These are phyloP conservation scores for Smithornis capensis DNA, from an alignment of 2,113 vertebrate species.

Conservation along the genomic window DNA sequence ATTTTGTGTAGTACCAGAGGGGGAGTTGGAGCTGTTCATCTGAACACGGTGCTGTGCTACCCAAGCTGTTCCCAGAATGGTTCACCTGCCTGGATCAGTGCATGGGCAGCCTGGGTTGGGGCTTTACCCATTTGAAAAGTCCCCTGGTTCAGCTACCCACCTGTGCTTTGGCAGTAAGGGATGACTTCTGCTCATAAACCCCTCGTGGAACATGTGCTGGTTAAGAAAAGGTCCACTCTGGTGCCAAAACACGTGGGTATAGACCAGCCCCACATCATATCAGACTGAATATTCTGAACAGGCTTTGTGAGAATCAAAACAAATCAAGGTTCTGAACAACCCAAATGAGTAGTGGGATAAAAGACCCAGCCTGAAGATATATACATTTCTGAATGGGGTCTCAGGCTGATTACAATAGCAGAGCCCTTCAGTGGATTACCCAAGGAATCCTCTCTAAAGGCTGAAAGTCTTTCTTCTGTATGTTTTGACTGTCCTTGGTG, in stretches of 20 bases:
- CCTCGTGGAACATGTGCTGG: fast-evolving
- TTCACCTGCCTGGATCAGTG: fast-evolving
- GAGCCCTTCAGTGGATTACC: neutral
- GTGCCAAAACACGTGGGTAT: neutral
- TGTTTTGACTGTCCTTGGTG: neutral
- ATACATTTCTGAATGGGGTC: neutral
- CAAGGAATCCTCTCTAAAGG: neutral
- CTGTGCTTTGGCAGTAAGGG: neutral
- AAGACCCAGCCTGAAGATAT: neutral
- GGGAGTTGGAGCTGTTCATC: neutral
- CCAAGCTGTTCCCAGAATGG: neutral
- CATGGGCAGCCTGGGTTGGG: too few relatives aligned
- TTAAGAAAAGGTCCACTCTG: neutral
- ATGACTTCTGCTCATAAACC: neutral
- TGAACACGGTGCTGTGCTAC: neutral
- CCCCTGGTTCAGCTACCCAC: neutral
- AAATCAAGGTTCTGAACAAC: neutral
- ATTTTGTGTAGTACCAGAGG: fast-evolving
- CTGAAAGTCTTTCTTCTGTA: neutral
- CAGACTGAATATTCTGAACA: neutral
- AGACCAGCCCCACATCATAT: neutral
- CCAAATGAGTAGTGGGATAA: neutral
- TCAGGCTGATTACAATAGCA: neutral
- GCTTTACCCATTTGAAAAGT: neutral
- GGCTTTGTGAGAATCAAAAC: neutral